Evolutionary conservation across 2,888 invertebrate genomes (phyloP).

Genomic region (Camponotus fellah): DNA sequence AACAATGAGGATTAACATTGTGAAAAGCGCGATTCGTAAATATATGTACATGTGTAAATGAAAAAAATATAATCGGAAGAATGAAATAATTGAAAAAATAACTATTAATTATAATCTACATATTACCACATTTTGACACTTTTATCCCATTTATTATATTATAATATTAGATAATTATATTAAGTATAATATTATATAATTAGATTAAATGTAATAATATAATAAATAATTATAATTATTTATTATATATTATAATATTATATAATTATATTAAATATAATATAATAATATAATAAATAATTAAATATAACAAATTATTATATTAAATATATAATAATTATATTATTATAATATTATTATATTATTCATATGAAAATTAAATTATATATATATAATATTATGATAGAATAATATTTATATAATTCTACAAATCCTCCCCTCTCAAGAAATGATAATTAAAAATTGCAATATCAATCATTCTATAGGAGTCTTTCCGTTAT

Average conservation of each 20-base stretch:
- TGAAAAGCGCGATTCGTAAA: constrained; percentile 11
- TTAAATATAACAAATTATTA: neutral
- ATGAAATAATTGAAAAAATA: neutral
- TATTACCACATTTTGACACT: too few species aligned
- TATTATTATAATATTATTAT: neutral
- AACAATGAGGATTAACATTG: constrained; percentile 33
- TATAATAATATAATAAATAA: neutral
- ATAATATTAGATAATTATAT: too few species aligned
- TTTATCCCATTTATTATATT: too few species aligned
- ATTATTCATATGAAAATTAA: too few species aligned
- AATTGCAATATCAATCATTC: neutral
- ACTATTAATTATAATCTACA: too few species aligned
- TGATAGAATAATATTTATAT: neutral
- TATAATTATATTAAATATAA: too few species aligned
- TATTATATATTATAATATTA: neutral
- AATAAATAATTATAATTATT: too few species aligned
- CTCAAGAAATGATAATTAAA: neutral
- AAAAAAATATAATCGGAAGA: neutral
- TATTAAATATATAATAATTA: neutral
- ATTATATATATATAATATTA: too few species aligned
- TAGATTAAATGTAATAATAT: neutral
- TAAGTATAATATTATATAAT: too few species aligned
- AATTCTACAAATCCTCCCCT: neutral
- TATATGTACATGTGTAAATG: neutral
- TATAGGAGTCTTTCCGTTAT: neutral